Conservation (phyloP, 2,113 vertebrate genomes). For the Thalassoma bifasciatum region DNA sequence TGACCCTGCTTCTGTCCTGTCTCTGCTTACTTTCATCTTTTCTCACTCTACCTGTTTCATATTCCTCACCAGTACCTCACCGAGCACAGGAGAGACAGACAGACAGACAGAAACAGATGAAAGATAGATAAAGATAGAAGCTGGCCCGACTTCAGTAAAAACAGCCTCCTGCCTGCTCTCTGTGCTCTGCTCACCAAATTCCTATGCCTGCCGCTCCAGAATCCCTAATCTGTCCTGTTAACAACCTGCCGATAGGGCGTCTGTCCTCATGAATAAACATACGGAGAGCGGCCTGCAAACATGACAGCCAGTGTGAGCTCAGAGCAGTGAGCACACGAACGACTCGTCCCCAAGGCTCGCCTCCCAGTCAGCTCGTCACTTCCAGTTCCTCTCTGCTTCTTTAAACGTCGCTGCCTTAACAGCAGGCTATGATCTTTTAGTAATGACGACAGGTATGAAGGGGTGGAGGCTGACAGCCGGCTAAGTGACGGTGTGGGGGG, state of each 20-base stretch:
- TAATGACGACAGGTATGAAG: conserved; percentile 67
- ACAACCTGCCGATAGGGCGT: conserved; percentile 76
- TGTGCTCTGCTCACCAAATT: conserved; percentile 45
- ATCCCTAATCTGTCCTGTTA: conserved; percentile 71
- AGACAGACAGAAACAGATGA: conserved; percentile 68
- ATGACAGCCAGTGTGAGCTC: conserved; percentile 61
- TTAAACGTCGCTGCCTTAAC: conserved; percentile 58
- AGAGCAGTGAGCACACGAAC: conserved; percentile 16
- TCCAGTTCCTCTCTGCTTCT: conserved; percentile 50
- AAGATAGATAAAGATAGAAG: conserved; percentile 69
- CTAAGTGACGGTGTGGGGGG: conserved; percentile 40
- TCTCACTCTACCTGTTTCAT: conserved; percentile 59
- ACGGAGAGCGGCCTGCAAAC: conserved; percentile 58
- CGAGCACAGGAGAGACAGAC: conserved; percentile 46
- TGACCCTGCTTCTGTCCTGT: conserved; percentile 59
- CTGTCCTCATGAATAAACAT: conserved; percentile 78
- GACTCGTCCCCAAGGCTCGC: conserved; percentile 55
- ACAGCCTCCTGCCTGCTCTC: conserved; percentile 42
- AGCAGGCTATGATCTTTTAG: conserved; percentile 73
- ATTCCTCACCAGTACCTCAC: conserved; percentile 58
- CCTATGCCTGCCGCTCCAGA: conserved; percentile 59
- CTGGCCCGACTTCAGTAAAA: conserved; percentile 49
- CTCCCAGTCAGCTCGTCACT: conserved; percentile 51
- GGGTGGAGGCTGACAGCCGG: conserved; percentile 42
- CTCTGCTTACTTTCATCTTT: conserved; percentile 68